Evolutionary conservation across 2,113 vertebrate genomes (phyloP), one percentile per base, ranked within the genome.

Genomic region (Ia io): DNA sequence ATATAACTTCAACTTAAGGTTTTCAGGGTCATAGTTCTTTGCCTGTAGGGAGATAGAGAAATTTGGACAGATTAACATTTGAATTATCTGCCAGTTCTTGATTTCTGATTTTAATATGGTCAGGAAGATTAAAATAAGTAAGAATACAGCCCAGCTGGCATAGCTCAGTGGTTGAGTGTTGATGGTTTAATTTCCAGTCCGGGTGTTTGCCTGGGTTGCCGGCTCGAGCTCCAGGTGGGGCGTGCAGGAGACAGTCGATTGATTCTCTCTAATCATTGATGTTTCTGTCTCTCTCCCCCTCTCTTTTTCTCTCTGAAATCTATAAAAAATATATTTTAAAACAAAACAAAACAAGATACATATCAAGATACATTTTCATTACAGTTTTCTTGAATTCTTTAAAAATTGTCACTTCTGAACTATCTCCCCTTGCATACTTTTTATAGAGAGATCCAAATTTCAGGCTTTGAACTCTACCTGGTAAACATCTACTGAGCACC

Each of bases 51-150:
- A 96, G 5, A 51, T 14, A 63, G 30, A 63, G 30, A 47, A 42
- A 47, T 35, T 92, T 56, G 59, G 37, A 80, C 12, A 47, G n/a
- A 91, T 78, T 73, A 92, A 61, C 35, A 84, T 88, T n/a, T 86
- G 74, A 82, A 77, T 77, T 51, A 32, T 37, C n/a, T 90, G 32
- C 32, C 40, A 83, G 40, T 44, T 88, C 18, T 87, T 93, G 37
- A 95, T 90, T 83, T 79, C 40, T 88, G 28, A 80, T 82, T 92
- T 83, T 93, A 86, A 28, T 37, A 32, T 79, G 51, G 12, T 69
- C 35, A 92, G n/a, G 47, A 84, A 90, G 47, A 67, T 77, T 87
- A 53, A 93, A 93, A 76, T 28, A 78, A 83, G 80, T 42, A 70
- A 77, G 59, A 94, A 82, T 82, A 61, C 25, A 61, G 23, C 23